Evolutionary conservation across 2,113 vertebrate species (phyloP).

Genomic region (Nansenia antarctica): DNA sequence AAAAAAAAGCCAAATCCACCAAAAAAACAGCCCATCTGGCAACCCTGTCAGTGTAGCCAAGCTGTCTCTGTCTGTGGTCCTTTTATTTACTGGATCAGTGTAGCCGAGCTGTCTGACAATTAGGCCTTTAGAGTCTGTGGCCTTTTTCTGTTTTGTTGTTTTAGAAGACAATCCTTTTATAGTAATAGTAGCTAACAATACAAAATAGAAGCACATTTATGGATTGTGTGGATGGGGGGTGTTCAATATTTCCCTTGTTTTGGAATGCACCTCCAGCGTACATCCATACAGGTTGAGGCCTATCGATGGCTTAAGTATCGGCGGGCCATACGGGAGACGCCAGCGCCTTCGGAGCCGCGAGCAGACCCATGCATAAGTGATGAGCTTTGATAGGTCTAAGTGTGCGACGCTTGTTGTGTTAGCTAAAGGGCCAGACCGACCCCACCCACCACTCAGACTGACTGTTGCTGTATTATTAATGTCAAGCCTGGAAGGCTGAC

Average conservation of each 20-base stretch:
- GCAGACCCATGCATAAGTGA: constrained; percentile 30
- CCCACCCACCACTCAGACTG: not conserved
- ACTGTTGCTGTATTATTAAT: constrained; percentile 63
- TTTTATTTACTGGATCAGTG: no score
- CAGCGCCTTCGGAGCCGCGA: not conserved
- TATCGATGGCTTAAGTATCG: constrained; percentile 32
- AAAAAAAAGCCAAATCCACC: no score
- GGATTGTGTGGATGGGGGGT: not conserved
- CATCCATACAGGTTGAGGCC: not conserved
- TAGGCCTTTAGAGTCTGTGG: not conserved
- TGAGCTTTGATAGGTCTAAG: constrained; percentile 55
- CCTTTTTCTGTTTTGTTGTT: no score
- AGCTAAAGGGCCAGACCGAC: constrained; percentile 56
- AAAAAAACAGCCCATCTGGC: no score
- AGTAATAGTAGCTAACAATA: not conserved
- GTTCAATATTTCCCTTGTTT: not conserved
- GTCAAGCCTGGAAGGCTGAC: constrained; percentile 30
- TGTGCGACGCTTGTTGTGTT: constrained; percentile 58
- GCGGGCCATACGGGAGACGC: constrained; percentile 28
- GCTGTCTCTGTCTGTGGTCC: not conserved
- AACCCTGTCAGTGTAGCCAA: no score
- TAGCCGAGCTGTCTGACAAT: not conserved
- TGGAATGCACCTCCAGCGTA: not conserved
- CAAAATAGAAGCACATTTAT: not conserved
- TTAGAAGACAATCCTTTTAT: no score